Percentiles rank a stretch among this genome's conserved stretches.
phyloP scores from a whole-genome alignment of 2,113 vertebrate genomes.

The Centrocercus urophasianus region DNA sequence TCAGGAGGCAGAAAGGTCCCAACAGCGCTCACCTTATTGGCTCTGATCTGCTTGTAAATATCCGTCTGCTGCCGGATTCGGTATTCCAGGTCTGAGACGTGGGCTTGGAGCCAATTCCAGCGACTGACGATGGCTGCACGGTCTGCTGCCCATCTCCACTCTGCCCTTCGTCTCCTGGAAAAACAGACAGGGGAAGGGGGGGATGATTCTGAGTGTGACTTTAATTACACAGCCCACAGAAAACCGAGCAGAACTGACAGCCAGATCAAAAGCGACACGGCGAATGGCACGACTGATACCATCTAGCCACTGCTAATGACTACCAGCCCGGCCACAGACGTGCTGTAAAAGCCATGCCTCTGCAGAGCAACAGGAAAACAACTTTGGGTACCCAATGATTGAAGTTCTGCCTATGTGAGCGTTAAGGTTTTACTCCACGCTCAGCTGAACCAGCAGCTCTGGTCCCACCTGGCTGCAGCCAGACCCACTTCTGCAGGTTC shows the following conservation, averaged over 20 bases:
- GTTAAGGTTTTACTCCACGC: background rate
- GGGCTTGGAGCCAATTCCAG: conserved; percentile 99
- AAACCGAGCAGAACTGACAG: background rate
- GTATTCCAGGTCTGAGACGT: conserved; percentile 98
- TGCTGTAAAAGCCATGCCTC: background rate
- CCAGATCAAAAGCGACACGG: background rate
- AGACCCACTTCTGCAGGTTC: background rate
- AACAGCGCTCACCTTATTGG: conserved; percentile 87
- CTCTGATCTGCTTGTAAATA: conserved; percentile 95
- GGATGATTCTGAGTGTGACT: background rate
- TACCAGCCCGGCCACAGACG: rapidly evolving
- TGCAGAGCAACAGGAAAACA: background rate
- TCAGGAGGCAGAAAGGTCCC: background rate
- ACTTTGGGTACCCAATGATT: background rate
- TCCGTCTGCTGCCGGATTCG: conserved; percentile 97
- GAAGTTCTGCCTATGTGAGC: background rate
- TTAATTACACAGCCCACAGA: background rate
- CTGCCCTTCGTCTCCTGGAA: conserved; percentile 91
- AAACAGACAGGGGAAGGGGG: background rate
- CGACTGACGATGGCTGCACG: conserved; percentile 96
- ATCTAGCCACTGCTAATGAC: background rate
- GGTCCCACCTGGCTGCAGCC: background rate
- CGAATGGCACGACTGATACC: background rate
- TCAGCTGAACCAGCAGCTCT: background rate
- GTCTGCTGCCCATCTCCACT: conserved; percentile 94